phyloP scores from a whole-genome alignment of 30 jellyfish, hydroid and myxozoan genomes.

The Sanderia malayensis region DNA sequence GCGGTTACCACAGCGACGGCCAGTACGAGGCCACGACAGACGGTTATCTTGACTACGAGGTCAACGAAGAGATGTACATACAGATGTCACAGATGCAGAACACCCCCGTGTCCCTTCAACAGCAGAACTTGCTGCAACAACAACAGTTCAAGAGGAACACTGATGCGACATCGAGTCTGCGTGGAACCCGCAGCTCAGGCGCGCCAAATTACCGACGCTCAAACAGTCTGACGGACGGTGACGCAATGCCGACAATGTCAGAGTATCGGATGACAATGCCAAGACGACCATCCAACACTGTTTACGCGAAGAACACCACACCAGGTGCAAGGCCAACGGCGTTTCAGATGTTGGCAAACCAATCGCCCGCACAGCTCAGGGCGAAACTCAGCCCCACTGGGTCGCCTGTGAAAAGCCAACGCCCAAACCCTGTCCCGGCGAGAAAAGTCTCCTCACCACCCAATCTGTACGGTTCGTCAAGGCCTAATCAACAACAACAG shows the following conservation, averaged over 20 bases:
- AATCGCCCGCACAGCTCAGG: constrained; percentile 71
- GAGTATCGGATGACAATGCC: constrained; percentile 88
- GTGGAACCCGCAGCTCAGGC: constrained; percentile 70
- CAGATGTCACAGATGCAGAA: constrained; percentile 55
- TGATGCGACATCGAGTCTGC: constrained; percentile 71
- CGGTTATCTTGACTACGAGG: constrained; percentile 45
- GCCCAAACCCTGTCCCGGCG: constrained; percentile 49
- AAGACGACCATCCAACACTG: constrained; percentile 68
- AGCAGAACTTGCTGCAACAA: constrained; percentile 37
- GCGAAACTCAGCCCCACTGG: constrained; percentile 82
- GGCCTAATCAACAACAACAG: too few relatives aligned
- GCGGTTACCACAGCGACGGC: constrained; percentile 63
- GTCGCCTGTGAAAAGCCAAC: constrained; percentile 66
- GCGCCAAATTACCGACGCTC: constrained; percentile 71
- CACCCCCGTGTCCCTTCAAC: constrained; percentile 16
- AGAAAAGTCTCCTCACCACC: constrained; percentile 68
- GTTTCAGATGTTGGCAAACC: constrained; percentile 64
- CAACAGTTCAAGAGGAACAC: constrained; percentile 74
- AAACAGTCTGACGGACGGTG: constrained; percentile 78
- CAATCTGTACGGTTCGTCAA: constrained; percentile 18
- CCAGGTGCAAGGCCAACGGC: constrained; percentile 69
- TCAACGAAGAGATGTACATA: constrained; percentile 45
- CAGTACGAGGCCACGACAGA: constrained; percentile 75
- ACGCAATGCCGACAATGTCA: constrained; percentile 39
- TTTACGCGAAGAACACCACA: constrained; percentile 43